phyloP scores from a whole-genome alignment of 1,140 invertebrate species.

The Hycleus cichorii region DNA sequence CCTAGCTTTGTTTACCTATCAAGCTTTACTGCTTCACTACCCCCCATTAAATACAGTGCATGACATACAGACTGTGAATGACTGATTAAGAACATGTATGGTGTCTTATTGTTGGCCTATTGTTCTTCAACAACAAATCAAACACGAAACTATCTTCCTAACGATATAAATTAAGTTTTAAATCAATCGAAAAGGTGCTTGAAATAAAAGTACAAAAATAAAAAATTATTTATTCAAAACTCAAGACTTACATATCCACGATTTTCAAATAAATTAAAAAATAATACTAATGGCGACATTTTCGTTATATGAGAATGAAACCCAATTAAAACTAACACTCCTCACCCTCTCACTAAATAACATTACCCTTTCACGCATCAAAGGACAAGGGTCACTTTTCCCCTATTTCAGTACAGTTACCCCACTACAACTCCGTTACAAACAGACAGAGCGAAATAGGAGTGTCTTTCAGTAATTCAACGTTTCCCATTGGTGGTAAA shows the following conservation, averaged over 20 bases:
- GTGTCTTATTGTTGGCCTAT: neutral
- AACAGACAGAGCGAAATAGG: conserved; percentile 6
- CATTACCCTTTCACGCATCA: conserved; percentile 14
- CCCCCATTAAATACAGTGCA: neutral
- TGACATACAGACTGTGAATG: conserved; percentile 8
- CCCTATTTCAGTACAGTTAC: conserved; percentile 8
- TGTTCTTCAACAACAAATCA: neutral
- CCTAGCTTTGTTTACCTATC: conserved; percentile 27
- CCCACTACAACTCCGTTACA: conserved; percentile 5
- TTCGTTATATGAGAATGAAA: neutral
- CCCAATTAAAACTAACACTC: conserved; percentile 13
- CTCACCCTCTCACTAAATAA: conserved; percentile 11
- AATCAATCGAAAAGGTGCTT: neutral
- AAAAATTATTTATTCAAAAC: conserved; percentile 1
- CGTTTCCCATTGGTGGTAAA: conserved; percentile 21
- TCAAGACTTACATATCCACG: neutral
- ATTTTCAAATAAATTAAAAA: no score
- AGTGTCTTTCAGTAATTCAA: conserved; percentile 8
- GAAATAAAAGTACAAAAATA: neutral
- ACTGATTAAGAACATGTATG: conserved; percentile 14
- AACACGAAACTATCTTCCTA: neutral
- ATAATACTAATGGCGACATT: no score
- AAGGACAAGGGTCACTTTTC: conserved; percentile 20
- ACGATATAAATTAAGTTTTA: no score
- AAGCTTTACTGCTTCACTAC: conserved; percentile 14